Evolutionary conservation across 2,113 vertebrate species (phyloP).

Genomic region (Pardalotus punctatus): DNA sequence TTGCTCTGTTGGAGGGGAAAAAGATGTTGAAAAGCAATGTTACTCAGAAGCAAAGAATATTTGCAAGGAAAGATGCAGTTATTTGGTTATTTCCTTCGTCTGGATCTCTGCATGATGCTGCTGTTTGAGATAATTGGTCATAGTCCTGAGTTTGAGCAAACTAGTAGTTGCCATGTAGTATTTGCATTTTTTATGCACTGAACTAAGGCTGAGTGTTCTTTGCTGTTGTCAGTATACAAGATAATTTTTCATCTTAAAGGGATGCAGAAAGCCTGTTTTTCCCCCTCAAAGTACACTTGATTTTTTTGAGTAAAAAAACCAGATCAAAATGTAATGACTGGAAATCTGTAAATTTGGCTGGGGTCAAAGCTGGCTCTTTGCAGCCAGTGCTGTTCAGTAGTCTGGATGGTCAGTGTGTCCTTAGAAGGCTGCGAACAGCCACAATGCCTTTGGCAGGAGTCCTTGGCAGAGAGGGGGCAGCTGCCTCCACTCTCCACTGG

Average conservation of each 20-base stretch:
- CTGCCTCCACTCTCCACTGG: neutral
- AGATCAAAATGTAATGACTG: neutral
- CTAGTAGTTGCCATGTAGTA: rapidly evolving
- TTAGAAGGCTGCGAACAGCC: rapidly evolving
- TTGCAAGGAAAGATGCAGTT: neutral
- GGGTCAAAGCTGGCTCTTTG: neutral
- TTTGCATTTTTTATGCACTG: neutral
- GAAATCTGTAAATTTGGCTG: neutral
- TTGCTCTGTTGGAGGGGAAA: neutral
- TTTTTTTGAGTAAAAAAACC: neutral
- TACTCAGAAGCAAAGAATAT: neutral
- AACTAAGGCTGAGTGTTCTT: neutral
- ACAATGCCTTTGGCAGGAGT: rapidly evolving
- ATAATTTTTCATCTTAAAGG: neutral
- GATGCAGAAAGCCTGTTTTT: neutral
- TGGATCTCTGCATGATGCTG: neutral
- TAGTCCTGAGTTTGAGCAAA: neutral
- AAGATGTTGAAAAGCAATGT: neutral
- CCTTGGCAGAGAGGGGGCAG: neutral
- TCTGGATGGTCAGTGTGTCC: neutral
- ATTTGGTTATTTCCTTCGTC: neutral
- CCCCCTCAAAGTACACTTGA: rapidly evolving
- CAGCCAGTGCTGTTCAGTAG: neutral
- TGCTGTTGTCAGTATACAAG: neutral
- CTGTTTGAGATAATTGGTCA: neutral